phyloP scores from a whole-genome alignment of 2,797 vertebrate species.

The Allobates femoralis region DNA sequence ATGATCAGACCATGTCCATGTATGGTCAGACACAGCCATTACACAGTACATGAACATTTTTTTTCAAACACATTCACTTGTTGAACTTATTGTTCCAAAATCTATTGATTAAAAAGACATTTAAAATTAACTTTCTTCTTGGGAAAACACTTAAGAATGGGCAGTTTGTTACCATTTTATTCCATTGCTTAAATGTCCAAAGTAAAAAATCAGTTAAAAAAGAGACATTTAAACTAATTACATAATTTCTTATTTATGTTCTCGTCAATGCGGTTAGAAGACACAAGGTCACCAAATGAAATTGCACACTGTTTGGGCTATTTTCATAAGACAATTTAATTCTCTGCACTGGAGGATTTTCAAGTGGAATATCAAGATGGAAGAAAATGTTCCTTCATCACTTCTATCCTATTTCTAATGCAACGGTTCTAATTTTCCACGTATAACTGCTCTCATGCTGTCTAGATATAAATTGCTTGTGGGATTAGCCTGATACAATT shows the following conservation, averaged over 20 bases:
- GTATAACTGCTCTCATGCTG: constrained; percentile 6
- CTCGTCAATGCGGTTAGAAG: background rate
- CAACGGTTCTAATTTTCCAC: constrained; percentile 10
- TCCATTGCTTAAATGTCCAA: background rate
- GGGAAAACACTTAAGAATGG: too few relatives aligned
- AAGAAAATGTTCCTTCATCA: background rate
- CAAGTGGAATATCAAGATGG: background rate
- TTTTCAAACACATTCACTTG: too few relatives aligned
- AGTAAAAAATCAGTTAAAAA: background rate
- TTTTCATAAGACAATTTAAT: background rate
- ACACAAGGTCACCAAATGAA: background rate
- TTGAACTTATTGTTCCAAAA: too few relatives aligned
- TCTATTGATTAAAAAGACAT: too few relatives aligned
- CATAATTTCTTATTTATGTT: background rate
- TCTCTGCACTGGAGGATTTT: constrained; percentile 5
- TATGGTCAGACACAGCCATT: too few relatives aligned
- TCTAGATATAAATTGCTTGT: constrained; percentile 35
- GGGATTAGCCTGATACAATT: constrained; percentile 24
- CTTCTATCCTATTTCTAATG: background rate
- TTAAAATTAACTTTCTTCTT: too few relatives aligned
- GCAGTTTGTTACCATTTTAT: too few relatives aligned
- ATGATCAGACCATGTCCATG: too few relatives aligned
- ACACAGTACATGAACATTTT: too few relatives aligned
- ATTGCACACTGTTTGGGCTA: background rate
- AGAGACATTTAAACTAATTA: background rate